Evolutionary conservation across 1,140 invertebrate species (phyloP).

Genomic region (Colletes latitarsis): DNA sequence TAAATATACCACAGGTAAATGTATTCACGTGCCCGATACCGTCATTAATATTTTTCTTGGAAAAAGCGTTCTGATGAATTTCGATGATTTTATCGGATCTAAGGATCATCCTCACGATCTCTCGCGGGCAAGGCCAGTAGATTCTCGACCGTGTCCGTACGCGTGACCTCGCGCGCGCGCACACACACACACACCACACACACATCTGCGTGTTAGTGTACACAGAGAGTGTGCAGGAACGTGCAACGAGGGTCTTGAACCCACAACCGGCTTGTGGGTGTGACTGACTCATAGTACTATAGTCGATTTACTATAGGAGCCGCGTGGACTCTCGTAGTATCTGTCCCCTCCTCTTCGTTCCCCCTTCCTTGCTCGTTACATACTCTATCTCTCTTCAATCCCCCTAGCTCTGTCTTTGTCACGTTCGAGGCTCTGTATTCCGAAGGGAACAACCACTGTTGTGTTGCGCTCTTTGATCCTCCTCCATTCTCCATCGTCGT

Average conservation of each 20-base stretch:
- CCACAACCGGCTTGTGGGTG: constrained; percentile 77
- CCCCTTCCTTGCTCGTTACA: neutral
- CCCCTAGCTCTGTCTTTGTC: neutral
- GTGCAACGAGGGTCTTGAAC: constrained; percentile 78
- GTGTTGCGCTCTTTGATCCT: constrained; percentile 20
- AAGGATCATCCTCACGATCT: constrained; percentile 36
- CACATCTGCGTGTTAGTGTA: neutral
- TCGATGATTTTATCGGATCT: neutral
- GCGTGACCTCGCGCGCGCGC: constrained; percentile 67
- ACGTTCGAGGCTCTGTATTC: neutral
- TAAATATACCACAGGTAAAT: no score
- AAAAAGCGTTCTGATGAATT: neutral
- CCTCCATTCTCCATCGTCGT: neutral
- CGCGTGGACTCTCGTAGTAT: constrained; percentile 72
- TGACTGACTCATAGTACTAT: constrained; percentile 81
- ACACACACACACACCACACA: neutral
- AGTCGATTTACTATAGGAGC: constrained; percentile 79
- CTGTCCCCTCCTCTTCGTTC: constrained; percentile 9
- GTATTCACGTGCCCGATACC: neutral
- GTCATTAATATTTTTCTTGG: neutral
- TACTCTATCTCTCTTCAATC: neutral
- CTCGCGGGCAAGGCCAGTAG: constrained; percentile 69
- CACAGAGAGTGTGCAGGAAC: constrained; percentile 21
- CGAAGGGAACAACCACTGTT: neutral
- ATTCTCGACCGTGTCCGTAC: constrained; percentile 62